Base-by-base conservation (phyloP, 2,888 invertebrate genomes). In the Dorcus hopei region DNA sequence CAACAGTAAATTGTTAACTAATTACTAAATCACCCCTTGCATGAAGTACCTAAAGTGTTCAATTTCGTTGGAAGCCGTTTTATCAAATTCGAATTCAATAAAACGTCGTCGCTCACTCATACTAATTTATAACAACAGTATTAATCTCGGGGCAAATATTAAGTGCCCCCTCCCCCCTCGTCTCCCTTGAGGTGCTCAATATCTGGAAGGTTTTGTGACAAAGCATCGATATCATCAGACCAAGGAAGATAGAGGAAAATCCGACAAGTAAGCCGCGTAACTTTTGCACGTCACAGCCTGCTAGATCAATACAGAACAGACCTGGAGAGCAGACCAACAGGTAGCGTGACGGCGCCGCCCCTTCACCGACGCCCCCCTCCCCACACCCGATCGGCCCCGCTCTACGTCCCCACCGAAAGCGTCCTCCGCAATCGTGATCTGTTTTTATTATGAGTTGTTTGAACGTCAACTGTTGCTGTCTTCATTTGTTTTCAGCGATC, bases 301-400 rank as follows among this genome's bases (percentile, higher is more conserved):
- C 56, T 67, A 69, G 71, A 70, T 71, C 71, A 70, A 71, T 71
- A 71, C 68, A 61, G 64, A 67, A 70, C 69, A 69, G 69, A 67
- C 68, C 70, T 69, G 68, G 68, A 70, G 69, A 70, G 68, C 66
- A 69, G 70, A 72, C 70, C 71, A 72, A 70, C 71, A 72, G 71
- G 71, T 72, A 70, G 71, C 71, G 71, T 72, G 70, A 72, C 70
- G 70, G 63, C 62, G 60, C 61, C 65, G 61, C 66, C 63, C 63
- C 61, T 38, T 59, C 61, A 6, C 50, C 40, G 11, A 41, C 16
- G 38, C 8, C 55, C 40, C 47, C 42, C 59, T 51, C 55, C 50
- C 56, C 52, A 43, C 57, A 58, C 51, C 53, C 61, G 54, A 57
- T 60, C 61, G 54, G 53, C 52, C 26, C 47, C 58, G 48, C 57